Evolutionary conservation across 2,113 vertebrate species (phyloP), one percentile per base, ranked within the genome.

Genomic region (Calyptomena viridis): DNA sequence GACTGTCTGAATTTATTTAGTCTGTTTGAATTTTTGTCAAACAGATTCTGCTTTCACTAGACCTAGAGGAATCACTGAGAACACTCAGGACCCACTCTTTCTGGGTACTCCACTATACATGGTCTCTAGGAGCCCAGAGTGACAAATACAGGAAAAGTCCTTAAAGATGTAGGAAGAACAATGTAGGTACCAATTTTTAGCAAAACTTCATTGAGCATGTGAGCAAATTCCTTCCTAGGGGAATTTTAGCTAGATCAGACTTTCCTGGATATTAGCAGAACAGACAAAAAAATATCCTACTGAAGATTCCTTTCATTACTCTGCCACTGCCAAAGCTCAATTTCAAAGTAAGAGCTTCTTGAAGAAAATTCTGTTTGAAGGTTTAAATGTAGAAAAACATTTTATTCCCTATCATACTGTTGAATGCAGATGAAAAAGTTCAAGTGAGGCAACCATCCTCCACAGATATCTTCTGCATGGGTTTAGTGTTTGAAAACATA

Each of bases 361-460:
- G 79, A 88, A 76, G 47, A 85, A 94, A 79, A 95, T 76, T 88
- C 47, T 73, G 18, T 88, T 90, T 85, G 75, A 79, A 90, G 40
- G 30, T 93, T 90, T 93, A 82, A 93, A 88, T 47, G 39, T 64
- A 68, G 25, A 88, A 44, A 47, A 85, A 63, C 46, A 4, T 90
- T 90, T 81, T 92, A 52, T 56, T 67, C 50, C 16, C 14, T 80
- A 63, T 68, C 49, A 59, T 23, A 39, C 35, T 89, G 24, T n/a
- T 77, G 68, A 62, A 46, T 31, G 10, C 31, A 16, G 11, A 37
- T 86, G 46, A 86, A 90, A 60, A 75, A 42, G 4, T 83, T 81
- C 68, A 81, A 7, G 15, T 63, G 72, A 91, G n/a, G 37, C 74
- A 87, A 33, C 6, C 21, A 46, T 63, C 11, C 64, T 84, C 31